Percentiles rank a stretch among this genome's conserved stretches.
Conservation (phyloP, 2,113 vertebrate species). For the Lethenteron reissneri region DNA sequence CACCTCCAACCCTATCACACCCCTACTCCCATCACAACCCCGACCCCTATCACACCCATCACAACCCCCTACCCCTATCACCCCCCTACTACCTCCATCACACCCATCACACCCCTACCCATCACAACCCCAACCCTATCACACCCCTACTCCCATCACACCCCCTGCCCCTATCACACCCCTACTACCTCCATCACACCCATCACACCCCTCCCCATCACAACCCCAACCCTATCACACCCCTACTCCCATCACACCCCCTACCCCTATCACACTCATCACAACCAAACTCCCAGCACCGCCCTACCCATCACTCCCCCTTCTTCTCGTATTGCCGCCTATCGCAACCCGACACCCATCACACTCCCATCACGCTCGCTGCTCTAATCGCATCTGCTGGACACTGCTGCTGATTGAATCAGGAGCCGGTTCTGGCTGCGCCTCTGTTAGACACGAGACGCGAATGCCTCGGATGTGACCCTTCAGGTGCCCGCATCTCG, state of each 20-base stretch:
- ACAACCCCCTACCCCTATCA: neutral
- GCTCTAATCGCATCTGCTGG: neutral
- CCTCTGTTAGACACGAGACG: too few relatives aligned
- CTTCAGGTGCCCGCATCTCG: too few relatives aligned
- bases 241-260: neutral
- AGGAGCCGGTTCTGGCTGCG: too few relatives aligned
- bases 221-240: neutral
- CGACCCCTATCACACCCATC: neutral
- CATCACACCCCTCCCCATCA: conserved; percentile 24
- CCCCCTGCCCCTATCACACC: neutral
- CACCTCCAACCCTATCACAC: neutral
- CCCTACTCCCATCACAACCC: neutral
- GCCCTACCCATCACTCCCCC: too few relatives aligned
- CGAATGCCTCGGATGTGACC: too few relatives aligned
- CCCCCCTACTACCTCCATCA: too few relatives aligned
- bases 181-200: neutral
- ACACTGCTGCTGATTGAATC: conserved; percentile 10
- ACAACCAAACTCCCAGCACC: too few relatives aligned
- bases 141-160: neutral
- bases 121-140: neutral
- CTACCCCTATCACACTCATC: neutral
- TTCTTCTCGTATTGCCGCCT: too few relatives aligned
- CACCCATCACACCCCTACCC: too few relatives aligned
- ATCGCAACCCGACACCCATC: neutral
- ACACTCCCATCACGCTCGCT: neutral